Evolutionary conservation across 1,140 invertebrate genomes (phyloP), one percentile per base, ranked within the genome.

Genomic region (honey bee (Apis mellifera)): DNA sequence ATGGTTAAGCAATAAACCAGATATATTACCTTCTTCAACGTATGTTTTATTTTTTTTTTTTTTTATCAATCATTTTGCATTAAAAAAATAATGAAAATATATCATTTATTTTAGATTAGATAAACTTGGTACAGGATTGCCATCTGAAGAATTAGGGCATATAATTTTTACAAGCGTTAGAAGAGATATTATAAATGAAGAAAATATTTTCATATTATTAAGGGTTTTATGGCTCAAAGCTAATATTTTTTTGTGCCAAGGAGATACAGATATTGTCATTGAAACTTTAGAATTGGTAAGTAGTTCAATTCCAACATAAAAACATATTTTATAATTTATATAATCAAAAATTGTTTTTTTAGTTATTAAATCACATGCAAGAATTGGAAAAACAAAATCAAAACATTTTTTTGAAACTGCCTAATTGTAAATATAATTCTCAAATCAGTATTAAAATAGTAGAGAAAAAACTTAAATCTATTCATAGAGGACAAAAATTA

Each of bases 181-280:
- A 82, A 85, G 92, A n/a, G 90, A 94, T 59, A 80, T 94, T 19
- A 91, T 93, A 87, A 89, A 85, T 50, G 89, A 92, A 12, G 92
- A 95, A 42, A 94, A 94, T 88, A 78, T 89, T 7, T 83, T 86
- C 12, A 94, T 94, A 86, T 91, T 94, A 62, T 78, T 93, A 19
- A 89, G 95, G 71, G 92, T 95, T 26, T 86, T 95, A n/a, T 95
- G 95, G 95, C 82, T 95, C 13, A 94, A 95, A 85, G 92, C 94
- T 15, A 94, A 95, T 83, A 89, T 95, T 60, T 95, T 94, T 78
- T 86, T 95, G n/a, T 94, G 93, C 74, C 93, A 94, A 81, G 93
- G 93, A 32, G 93, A 95, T 55, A 92, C 94, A 32, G 93, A 95
- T 26, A 89, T 95, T 7, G 94, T 94, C 0, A 93, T 95, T 26